A percentile compares a stretch with the other conserved stretches of the same genome.
phyloP scores from a whole-genome alignment of 2,888 invertebrate species.

The Iselma pallidipennis region DNA sequence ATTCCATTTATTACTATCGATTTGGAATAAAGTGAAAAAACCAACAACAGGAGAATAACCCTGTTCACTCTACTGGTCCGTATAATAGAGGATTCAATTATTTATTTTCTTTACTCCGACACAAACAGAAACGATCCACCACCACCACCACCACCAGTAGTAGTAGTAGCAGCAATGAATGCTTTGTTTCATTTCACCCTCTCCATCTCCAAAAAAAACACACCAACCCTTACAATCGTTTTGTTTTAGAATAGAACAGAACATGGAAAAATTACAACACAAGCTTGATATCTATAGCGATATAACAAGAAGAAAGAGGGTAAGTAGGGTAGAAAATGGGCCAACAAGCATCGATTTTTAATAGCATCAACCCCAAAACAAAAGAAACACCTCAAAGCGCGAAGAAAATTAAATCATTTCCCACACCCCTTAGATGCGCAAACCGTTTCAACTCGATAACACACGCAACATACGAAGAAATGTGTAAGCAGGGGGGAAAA shows the following conservation, averaged over 20 bases:
- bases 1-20: neutral
- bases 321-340: neutral
- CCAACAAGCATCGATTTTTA: neutral
- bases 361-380: neutral
- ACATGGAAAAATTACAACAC: neutral
- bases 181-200: neutral
- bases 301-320: neutral
- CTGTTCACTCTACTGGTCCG: neutral
- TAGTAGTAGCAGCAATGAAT: neutral
- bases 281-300: too few species aligned
- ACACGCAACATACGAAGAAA: too few species aligned
- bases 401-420: neutral
- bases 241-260: neutral
- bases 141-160: neutral
- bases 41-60: neutral
- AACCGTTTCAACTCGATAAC: too few species aligned
- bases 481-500: too few species aligned
- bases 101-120: neutral
- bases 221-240: neutral
- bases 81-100: neutral
- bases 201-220: neutral
- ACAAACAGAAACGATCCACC: neutral
- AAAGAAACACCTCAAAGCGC: neutral
- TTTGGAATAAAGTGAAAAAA: neutral
- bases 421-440: too few species aligned